A percentile compares a stretch with the other conserved stretches of the same genome.
These are phyloP conservation scores for Dendrocincla fuliginosa DNA, from an alignment of 2,797 vertebrate genomes.

Conservation along the genomic window DNA sequence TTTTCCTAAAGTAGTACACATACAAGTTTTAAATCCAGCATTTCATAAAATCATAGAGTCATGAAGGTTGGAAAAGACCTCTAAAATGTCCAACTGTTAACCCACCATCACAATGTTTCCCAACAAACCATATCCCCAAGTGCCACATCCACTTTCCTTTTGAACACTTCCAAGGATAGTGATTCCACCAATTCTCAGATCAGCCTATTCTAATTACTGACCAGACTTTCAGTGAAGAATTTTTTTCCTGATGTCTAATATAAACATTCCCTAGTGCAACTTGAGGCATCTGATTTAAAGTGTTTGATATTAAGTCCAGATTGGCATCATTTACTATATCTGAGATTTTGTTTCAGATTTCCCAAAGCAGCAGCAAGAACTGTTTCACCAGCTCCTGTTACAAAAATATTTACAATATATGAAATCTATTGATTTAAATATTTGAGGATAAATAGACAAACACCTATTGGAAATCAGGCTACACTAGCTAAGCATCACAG, in stretches of 20 bases:
- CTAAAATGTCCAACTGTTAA: neutral
- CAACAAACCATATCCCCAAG: neutral
- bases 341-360: neutral
- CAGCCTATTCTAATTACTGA: neutral
- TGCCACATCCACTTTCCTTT: neutral
- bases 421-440: neutral
- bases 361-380: neutral
- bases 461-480: neutral
- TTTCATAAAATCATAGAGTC: neutral
- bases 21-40: neutral
- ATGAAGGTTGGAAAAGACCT: neutral
- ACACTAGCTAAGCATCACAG: neutral
- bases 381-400: neutral
- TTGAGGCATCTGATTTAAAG: neutral
- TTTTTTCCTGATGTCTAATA: neutral
- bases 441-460: neutral
- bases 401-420: neutral
- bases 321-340: neutral
- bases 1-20: neutral
- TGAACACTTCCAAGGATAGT: neutral
- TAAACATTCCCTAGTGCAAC: neutral
- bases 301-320: neutral
- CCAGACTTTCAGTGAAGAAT: neutral
- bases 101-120: neutral
- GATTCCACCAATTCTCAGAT: neutral